A percentile compares a stretch with the other conserved stretches of the same genome.
These are phyloP conservation scores for Balaenoptera acutorostrata DNA, from an alignment of 2,113 vertebrate species.

Conservation along the genomic window DNA sequence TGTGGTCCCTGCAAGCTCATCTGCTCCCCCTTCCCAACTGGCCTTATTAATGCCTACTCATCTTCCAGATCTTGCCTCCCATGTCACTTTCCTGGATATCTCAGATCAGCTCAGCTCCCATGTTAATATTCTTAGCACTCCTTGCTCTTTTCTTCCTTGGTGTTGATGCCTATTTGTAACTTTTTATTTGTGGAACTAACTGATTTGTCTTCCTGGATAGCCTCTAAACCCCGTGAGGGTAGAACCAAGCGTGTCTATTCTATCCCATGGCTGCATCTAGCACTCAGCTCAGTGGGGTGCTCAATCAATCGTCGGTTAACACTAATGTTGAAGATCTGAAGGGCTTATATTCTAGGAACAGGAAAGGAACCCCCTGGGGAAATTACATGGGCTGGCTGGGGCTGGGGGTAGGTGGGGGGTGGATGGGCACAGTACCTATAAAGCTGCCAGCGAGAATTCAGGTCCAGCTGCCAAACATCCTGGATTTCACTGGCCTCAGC, in stretches of 20 bases:
- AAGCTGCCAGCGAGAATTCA: slow-evolving; percentile 88
- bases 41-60: neutral
- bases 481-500: slow-evolving; percentile 77
- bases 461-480: slow-evolving; percentile 87
- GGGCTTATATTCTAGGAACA: neutral
- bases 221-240: neutral
- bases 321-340: neutral
- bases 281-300: neutral
- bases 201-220: neutral
- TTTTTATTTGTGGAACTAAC: slow-evolving; percentile 11
- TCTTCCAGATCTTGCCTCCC: neutral
- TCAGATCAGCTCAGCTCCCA: neutral
- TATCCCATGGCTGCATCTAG: neutral
- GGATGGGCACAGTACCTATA: slow-evolving; percentile 85
- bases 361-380: neutral
- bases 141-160: neutral
- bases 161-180: neutral
- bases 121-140: neutral
- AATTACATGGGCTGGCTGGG: neutral
- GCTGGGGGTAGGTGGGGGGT: too few species aligned
- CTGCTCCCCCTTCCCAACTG: neutral
- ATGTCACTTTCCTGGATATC: neutral
- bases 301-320: neutral
- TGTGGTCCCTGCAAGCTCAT: neutral
- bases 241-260: neutral